Base-by-base conservation (phyloP, 2,797 vertebrate genomes). In the Pangasius mekongensis region DNA sequence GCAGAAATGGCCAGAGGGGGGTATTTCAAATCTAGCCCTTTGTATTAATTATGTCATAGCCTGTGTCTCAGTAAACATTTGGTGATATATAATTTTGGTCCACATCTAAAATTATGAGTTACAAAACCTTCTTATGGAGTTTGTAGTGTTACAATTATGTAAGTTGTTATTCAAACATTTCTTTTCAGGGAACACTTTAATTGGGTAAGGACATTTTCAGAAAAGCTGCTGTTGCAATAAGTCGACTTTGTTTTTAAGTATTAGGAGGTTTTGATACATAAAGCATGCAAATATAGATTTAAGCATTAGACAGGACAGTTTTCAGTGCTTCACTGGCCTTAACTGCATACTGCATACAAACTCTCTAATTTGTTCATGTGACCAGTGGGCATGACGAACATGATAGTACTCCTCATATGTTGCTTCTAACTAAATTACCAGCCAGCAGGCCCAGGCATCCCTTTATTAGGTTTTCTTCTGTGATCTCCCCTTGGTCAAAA, bases 391-490 rank as follows among this genome's bases (percentile, higher is more conserved):
- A 60, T 86, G 77, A 81, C 43, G 30, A 85, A 80, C 60, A 88
- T 30, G 39, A 85, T 84, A 85, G 74, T 78, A 30, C 13, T 85
- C 83, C 64, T 85, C 87, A 86, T 85, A 89, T 84, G 84, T 89
- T 74, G 64, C 84, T 64, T 82, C 66, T 71, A 81, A 82, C 87
- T 73, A 62, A 86, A 86, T 89, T 86, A 89, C 84, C 84, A 62
- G 43, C 52, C n/a, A 84, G 83, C 76, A 58, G 84, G 76, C 30
- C 54, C 84, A 64, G 43, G 87, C 84, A 89, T 86, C 84, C 84
- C 77, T 88, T 88, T 86, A 88, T 88, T 85, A 81, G 62, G 47
- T 81, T 86, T 85, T 88, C 74, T 36, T 87, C 82, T 89, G 84
- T 64, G 88, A 87, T 86, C 88, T 69, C 81, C 58, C 71, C 66